Conservation (phyloP, 1,140 invertebrate species). For the Bilobella aurantiaca region DNA sequence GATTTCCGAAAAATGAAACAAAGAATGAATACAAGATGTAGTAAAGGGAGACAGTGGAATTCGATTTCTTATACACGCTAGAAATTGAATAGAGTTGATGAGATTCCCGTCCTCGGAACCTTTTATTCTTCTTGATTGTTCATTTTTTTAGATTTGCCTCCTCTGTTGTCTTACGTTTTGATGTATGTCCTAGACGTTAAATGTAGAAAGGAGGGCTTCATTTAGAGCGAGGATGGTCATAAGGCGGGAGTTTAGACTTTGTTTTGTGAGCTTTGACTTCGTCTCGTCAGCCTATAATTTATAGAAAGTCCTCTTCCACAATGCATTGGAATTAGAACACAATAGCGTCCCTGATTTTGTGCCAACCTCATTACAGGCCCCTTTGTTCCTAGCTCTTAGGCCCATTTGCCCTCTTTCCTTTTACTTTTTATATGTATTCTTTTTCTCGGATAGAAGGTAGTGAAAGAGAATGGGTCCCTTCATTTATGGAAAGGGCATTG, state of each 20-base stretch:
- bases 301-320: conserved; percentile 9
- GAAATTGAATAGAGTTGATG: too few species aligned
- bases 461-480: not conserved
- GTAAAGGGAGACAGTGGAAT: too few species aligned
- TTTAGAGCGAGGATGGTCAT: not conserved
- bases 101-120: too few species aligned
- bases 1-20: too few species aligned
- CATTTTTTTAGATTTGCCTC: not conserved
- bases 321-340: conserved; percentile 34
- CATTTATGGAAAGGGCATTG: too few species aligned
- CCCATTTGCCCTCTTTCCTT: conserved; percentile 24
- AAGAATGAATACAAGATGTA: too few species aligned
- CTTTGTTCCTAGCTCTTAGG: conserved; percentile 32
- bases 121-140: too few species aligned
- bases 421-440: not conserved
- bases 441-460: not conserved
- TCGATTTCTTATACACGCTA: too few species aligned
- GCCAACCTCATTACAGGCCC: conserved; percentile 32
- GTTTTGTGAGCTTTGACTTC: too few species aligned
- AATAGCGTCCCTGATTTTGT: conserved; percentile 33
- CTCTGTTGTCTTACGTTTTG: not conserved
- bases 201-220: not conserved
- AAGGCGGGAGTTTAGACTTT: not conserved
- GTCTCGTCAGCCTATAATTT: not conserved
- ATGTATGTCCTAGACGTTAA: not conserved